phyloP scores from a whole-genome alignment of 2,888 invertebrate genomes.

The Anoplius nigerrimus region DNA sequence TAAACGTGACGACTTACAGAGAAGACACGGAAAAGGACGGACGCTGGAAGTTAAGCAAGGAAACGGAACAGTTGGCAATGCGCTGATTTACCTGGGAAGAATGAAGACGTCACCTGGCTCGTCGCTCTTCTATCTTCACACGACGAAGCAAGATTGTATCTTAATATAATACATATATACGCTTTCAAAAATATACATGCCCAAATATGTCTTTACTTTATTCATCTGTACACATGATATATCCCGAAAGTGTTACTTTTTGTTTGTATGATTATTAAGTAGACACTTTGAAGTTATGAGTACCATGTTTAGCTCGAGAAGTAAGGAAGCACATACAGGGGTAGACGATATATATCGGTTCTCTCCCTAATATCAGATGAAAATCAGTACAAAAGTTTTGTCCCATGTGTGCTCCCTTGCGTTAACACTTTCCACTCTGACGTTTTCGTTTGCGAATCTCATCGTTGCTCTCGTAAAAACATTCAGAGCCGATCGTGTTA shows the following conservation, averaged over 20 bases:
- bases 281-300: neutral
- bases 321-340: too few relatives aligned
- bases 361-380: neutral
- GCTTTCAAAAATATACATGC: constrained; percentile 70
- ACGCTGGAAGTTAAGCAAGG: constrained; percentile 9
- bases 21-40: constrained; percentile 21
- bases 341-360: too few relatives aligned
- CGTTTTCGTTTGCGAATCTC: neutral
- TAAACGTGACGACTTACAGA: constrained; percentile 26
- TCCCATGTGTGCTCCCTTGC: neutral
- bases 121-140: constrained; percentile 58
- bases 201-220: constrained; percentile 70
- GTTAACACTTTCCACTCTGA: constrained; percentile 1
- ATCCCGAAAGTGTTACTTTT: constrained; percentile 61
- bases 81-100: constrained; percentile 45
- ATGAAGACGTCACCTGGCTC: constrained; percentile 53
- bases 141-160: constrained; percentile 71
- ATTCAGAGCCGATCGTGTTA: neutral
- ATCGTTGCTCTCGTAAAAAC: neutral
- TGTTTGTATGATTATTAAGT: constrained; percentile 37
- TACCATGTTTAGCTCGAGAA: too few relatives aligned
- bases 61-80: constrained; percentile 2
- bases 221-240: constrained; percentile 69
- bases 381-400: neutral
- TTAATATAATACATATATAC: constrained; percentile 69